phyloP scores from a whole-genome alignment of 2,113 vertebrate genomes.

The Herpetotheres cachinnans region DNA sequence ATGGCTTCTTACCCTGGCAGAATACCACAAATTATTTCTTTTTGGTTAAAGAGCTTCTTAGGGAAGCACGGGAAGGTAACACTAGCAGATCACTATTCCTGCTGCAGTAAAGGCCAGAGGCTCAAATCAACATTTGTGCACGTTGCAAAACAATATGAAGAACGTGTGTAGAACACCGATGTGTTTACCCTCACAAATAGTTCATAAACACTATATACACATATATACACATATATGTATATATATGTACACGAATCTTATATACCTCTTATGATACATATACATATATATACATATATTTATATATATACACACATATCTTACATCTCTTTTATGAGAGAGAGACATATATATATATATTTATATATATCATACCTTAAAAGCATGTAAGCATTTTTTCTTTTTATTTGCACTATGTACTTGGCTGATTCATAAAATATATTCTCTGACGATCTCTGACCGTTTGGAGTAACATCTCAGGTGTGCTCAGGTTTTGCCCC shows the following conservation, averaged over 20 bases:
- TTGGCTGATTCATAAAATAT: neutral
- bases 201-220: neutral
- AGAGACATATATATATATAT: neutral
- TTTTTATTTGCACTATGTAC: neutral
- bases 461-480: neutral
- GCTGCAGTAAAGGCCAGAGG: neutral
- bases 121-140: neutral
- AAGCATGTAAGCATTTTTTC: neutral
- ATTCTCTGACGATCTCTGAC: neutral
- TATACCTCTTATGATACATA: no score
- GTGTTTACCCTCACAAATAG: neutral
- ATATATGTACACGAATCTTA: neutral
- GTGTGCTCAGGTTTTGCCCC: neutral
- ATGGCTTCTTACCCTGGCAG: neutral
- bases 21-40: neutral
- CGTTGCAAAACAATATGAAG: neutral
- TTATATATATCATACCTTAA: neutral
- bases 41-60: neutral
- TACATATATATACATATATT: neutral
- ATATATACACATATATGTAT: neutral
- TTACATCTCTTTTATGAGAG: no score
- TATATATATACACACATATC: no score
- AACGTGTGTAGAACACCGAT: neutral
- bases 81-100: neutral
- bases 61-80: neutral